Conservation (phyloP, 2,888 invertebrate species). For the Leptopilina syphax region DNA sequence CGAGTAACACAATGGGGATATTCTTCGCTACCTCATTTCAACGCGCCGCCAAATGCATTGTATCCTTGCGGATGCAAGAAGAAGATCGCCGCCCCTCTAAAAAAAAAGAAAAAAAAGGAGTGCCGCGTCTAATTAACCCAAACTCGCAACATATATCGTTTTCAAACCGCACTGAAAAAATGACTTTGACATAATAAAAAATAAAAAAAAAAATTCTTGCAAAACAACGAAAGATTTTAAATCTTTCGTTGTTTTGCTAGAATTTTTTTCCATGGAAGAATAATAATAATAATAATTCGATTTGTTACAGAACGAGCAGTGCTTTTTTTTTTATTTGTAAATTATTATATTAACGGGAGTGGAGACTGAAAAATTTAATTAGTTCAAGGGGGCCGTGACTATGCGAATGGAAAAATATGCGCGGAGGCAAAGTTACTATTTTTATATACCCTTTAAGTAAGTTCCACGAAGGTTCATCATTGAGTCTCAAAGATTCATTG, state of each 20-base stretch:
- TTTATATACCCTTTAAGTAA: constrained; percentile 46
- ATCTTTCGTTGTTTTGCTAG: too few relatives aligned
- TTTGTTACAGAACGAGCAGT: constrained; percentile 4
- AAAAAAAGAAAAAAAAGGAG: not conserved
- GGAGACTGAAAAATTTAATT: constrained; percentile 52
- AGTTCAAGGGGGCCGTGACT: constrained; percentile 33
- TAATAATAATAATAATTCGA: not conserved
- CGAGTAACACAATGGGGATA: constrained; percentile 39
- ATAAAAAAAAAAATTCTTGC: not conserved
- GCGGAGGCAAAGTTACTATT: constrained; percentile 51
- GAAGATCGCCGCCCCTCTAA: not conserved
- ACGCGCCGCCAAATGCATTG: constrained; percentile 30
- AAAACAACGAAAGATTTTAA: not conserved
- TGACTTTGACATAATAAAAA: not conserved
- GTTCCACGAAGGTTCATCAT: constrained; percentile 56
- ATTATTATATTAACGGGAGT: constrained; percentile 44
- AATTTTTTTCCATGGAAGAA: not conserved
- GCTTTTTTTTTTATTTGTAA: not conserved
- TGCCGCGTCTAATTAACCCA: constrained; percentile 37
- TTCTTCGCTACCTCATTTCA: constrained; percentile 30
- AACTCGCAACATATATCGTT: not conserved
- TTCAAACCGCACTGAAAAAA: not conserved
- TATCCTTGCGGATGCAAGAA: constrained; percentile 1
- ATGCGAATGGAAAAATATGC: constrained; percentile 42
- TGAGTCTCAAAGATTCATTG: constrained; percentile 56